Conservation (phyloP, 2,888 invertebrate species). For the Exephanes ischioxanthus region DNA sequence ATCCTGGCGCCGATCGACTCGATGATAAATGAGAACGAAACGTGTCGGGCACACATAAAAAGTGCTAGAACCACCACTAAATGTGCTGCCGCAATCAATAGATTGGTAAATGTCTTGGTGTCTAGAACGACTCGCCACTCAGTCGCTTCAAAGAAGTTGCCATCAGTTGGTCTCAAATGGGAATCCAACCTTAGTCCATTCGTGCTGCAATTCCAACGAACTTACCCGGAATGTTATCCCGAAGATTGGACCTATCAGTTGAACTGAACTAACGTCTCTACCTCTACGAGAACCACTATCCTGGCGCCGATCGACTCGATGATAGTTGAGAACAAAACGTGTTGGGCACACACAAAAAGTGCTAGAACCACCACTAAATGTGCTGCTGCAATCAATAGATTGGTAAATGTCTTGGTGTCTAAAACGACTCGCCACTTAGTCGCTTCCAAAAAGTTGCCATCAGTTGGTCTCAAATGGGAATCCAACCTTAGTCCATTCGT, state of each 20-base stretch:
- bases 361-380: too few relatives aligned
- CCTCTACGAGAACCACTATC: neutral
- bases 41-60: slow-evolving; percentile 15
- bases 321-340: slow-evolving; percentile 43
- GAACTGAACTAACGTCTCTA: slow-evolving; percentile 8
- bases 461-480: too few relatives aligned
- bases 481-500: neutral
- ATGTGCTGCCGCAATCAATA: too few relatives aligned
- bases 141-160: too few relatives aligned
- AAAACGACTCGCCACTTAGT: too few relatives aligned
- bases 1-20: slow-evolving; percentile 28
- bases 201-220: neutral
- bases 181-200: neutral
- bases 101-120: too few relatives aligned
- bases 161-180: too few relatives aligned
- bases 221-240: neutral
- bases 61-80: neutral
- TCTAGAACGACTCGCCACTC: too few relatives aligned
- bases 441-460: too few relatives aligned
- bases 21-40: slow-evolving; percentile 48
- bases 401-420: too few relatives aligned
- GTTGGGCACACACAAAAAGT: slow-evolving; percentile 7
- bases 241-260: neutral
- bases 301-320: slow-evolving; percentile 37
- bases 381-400: too few relatives aligned